phyloP scores from a whole-genome alignment of 2,113 vertebrate species.

The Pluvialis apricaria region DNA sequence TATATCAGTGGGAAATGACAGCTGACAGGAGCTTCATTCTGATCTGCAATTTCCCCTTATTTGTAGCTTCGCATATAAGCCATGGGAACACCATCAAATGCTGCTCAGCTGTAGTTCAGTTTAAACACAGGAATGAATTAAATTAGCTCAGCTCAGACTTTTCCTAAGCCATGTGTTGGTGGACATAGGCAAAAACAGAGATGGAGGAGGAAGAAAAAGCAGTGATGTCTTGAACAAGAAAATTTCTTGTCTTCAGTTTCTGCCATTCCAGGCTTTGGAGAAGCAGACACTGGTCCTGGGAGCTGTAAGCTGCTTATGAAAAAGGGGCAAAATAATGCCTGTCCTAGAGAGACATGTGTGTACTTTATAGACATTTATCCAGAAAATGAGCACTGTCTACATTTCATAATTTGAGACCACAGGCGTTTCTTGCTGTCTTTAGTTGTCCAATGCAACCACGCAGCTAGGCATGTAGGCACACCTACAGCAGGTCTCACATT shows the following conservation, averaged over 20 bases:
- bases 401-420: background rate
- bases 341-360: background rate
- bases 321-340: background rate
- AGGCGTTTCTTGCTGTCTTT: background rate
- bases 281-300: background rate
- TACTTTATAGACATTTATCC: background rate
- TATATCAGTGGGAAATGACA: slow-evolving; percentile 32
- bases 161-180: background rate
- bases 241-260: background rate
- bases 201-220: background rate
- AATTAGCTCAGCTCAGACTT: background rate
- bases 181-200: background rate
- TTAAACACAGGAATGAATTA: background rate
- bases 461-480: accelerated
- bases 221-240: background rate
- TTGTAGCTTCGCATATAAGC: slow-evolving; percentile 3
- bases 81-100: background rate
- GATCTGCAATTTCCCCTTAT: slow-evolving; percentile 32
- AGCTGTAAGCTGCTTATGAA: background rate
- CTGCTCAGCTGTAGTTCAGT: background rate
- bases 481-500: background rate
- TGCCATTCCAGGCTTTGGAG: background rate
- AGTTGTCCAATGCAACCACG: background rate
- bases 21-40: slow-evolving; percentile 38
- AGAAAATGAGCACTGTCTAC: background rate